Evolutionary conservation across 2,888 invertebrate species (phyloP).

Genomic region (Limnephilus marmoratus): DNA sequence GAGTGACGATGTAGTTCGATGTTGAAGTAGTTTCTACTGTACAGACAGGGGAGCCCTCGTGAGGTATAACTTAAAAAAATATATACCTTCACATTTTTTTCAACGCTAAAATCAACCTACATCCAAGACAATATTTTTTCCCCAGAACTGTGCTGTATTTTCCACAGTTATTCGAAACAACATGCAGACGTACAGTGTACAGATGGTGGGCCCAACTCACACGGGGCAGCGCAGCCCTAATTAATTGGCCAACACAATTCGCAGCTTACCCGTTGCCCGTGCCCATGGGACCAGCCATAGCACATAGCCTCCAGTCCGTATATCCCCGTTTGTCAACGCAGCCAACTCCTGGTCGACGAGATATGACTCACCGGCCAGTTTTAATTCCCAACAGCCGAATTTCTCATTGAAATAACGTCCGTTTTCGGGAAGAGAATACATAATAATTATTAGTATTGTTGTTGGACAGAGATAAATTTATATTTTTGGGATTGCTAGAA

Average conservation of each 20-base stretch:
- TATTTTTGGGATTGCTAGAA: not conserved
- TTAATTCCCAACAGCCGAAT: slow-evolving; percentile 46
- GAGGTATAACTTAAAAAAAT: too few relatives aligned
- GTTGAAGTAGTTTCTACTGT: too few relatives aligned
- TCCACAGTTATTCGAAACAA: not conserved
- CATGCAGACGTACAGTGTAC: not conserved
- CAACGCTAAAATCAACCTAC: too few relatives aligned
- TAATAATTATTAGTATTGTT: not conserved
- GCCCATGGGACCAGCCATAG: slow-evolving; percentile 25
- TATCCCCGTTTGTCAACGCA: slow-evolving; percentile 44
- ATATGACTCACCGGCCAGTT: slow-evolving; percentile 46
- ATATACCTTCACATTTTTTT: too few relatives aligned
- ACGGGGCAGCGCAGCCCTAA: not conserved
- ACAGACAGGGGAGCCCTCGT: too few relatives aligned
- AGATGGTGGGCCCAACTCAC: not conserved
- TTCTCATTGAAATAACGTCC: slow-evolving; percentile 5
- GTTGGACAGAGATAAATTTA: not conserved
- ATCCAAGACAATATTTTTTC: too few relatives aligned
- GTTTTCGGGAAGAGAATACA: not conserved
- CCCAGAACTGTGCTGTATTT: not conserved
- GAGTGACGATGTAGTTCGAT: too few relatives aligned
- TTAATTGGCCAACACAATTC: slow-evolving; percentile 43
- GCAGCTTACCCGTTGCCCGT: slow-evolving; percentile 32
- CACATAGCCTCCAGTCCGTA: not conserved
- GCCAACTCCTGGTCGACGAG: not conserved